Evolutionary conservation across 2,888 invertebrate species (phyloP).

Genomic region (Heterodera filipjevi): DNA sequence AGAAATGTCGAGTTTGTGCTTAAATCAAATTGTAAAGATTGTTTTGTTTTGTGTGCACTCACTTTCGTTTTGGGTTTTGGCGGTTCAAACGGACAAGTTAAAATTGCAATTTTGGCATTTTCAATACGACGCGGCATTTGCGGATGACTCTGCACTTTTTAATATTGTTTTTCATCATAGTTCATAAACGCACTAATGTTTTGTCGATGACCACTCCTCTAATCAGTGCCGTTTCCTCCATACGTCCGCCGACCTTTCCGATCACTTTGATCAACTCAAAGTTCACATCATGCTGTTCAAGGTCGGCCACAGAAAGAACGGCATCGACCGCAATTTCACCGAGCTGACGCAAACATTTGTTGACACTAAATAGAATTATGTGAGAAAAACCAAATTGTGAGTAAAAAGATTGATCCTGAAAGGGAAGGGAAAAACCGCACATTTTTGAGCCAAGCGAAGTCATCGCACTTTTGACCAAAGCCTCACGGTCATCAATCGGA

Average conservation of each 20-base stretch:
- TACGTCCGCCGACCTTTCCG: slow-evolving; percentile 91
- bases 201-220: slow-evolving; percentile 97
- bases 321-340: slow-evolving; percentile 98
- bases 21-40: background rate
- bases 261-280: slow-evolving; percentile 98
- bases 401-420: background rate
- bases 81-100: slow-evolving; percentile 99
- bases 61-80: slow-evolving; percentile 97
- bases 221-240: slow-evolving; percentile 94
- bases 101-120: slow-evolving; percentile 91
- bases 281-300: slow-evolving; percentile 91
- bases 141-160: slow-evolving; percentile 77
- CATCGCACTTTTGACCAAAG: slow-evolving; percentile 91
- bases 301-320: slow-evolving; percentile 90
- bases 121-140: slow-evolving; percentile 87
- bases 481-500: slow-evolving; percentile 82
- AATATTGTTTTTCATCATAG: background rate
- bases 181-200: slow-evolving; percentile 69
- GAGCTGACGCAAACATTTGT: slow-evolving; percentile 94
- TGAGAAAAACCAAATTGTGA: slow-evolving; percentile 37
- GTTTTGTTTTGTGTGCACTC: background rate
- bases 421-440: slow-evolving; percentile 67
- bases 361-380: too few species aligned
- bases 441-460: slow-evolving; percentile 98
- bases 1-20: slow-evolving; percentile 94